Base-by-base conservation (phyloP, 1,140 invertebrate species). In the Ceratosolen fusciceps region DNA sequence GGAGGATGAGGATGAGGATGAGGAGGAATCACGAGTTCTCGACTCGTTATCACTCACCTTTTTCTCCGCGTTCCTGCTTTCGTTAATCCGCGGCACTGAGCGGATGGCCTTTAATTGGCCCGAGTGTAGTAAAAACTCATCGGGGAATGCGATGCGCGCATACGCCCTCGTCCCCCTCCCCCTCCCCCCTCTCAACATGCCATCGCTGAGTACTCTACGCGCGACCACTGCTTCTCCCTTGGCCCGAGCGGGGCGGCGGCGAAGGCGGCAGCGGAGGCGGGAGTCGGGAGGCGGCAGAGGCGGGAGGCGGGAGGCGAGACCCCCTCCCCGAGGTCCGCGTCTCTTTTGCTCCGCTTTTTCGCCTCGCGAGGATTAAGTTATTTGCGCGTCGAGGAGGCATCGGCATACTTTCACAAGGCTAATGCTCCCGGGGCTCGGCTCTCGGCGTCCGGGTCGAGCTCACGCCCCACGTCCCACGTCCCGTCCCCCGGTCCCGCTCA, bases 91-190 rank as follows among this genome's bases (percentile, higher is more conserved):
- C 54, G 34, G 37, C 19, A 29, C 19, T 24, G 16, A 26, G 8
- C 14, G 56, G 43, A 67, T 67, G 43, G 14, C 24, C 24, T 75
- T 75, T 67, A 75, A 75, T 75, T 75, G 74, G 29, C 39, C 9
- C 39, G 58, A 16, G 19, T 16, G 31, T 9, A 19, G 21, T 67
- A 75, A 75, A 67, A 75, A 75, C 58, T 60, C 21, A 62, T 14
- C n/a, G 26, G 70, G 24, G 70, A 52, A 72, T 72, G 47, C 29
- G 19, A 14, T 34, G 49, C 43, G 26, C 21, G n/a, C 26, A 7
- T 31, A 24, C 26, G 26, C 58, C 24, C 16, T 31, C n/a, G n/a
- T n/a, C n/a, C 58, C 19, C 26, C 3, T 62, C 58, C 58, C 8
- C 58, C 29, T 31, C 12, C 29, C 58, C n/a, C n/a, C n/a, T n/a